Base-by-base conservation (phyloP, 1,140 invertebrate genomes). In the Choristoneura fumiferana region DNA sequence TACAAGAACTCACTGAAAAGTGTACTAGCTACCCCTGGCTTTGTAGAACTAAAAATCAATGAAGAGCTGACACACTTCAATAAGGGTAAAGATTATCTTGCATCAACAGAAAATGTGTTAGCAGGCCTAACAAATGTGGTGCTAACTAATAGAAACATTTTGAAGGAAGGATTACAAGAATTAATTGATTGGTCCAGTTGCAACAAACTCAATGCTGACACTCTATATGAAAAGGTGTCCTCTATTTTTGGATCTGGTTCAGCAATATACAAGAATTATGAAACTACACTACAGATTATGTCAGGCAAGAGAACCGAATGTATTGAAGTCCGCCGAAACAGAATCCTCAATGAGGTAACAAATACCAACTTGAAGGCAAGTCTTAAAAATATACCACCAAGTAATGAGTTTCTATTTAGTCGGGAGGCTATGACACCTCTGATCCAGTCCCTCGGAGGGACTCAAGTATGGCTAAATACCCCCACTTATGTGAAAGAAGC, bases 271-370 rank as follows among this genome's bases (percentile, higher is more conserved):
- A 57, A 57, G 18, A 35, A 14, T 4, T 43, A 36, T 15, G 65
- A 74, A 13, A 52, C 54, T 15, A 69, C 58, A n/a, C 14, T 75
- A 8, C 73, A 71, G 37, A 56, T 73, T 6, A 59, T 76, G 13
- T 76, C 63, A 43, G 67, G 73, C 8, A 74, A 74, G 14, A 58
- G 67, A 36, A 62, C 71, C 0, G 65, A 72, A 37, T 68, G 65
- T 22, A 60, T 74, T 39, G 67, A 77, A 12, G 22, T 8, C 0
- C 54, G 76, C 45, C 38, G 76, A 22, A 64, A 74, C 4, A 34
- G 59, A 1, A 22, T 76, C 9, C 36, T 78, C 3, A 10, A 15
- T 1, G 60, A 67, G 12, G 9, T 67, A 13, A 56, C 45, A 14
- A 73, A 69, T 53, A 63, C 59, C 8, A 68, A 66, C 13, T 45